phyloP scores from a whole-genome alignment of 2,113 vertebrate genomes.

The Pluvialis apricaria region DNA sequence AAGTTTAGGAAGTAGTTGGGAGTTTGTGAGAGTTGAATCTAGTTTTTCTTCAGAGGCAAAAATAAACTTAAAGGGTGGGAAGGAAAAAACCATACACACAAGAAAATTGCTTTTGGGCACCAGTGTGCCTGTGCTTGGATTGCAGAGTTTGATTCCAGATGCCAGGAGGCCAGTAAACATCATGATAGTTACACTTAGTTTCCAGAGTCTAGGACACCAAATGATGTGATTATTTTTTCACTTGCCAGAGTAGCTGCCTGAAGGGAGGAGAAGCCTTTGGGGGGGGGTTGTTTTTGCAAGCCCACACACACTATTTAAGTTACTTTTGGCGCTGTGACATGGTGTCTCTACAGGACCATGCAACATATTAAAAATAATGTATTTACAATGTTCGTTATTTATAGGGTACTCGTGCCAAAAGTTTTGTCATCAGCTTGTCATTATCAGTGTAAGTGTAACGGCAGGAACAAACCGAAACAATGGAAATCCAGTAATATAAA shows the following conservation, averaged over 20 bases:
- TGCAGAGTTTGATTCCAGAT: constrained; percentile 31
- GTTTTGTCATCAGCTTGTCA: background rate
- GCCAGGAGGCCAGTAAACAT: constrained; percentile 33
- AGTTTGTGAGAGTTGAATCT: background rate
- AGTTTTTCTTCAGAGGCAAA: constrained; percentile 5
- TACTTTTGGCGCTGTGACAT: background rate
- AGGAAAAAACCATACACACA: background rate
- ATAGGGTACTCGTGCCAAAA: background rate
- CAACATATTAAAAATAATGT: background rate
- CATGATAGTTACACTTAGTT: constrained; percentile 19
- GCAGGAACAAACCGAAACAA: background rate
- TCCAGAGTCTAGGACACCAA: constrained; percentile 8
- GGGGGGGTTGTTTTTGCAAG: background rate
- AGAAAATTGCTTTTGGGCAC: background rate
- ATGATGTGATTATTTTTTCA: constrained; percentile 1
- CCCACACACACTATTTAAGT: background rate
- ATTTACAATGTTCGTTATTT: background rate
- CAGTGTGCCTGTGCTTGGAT: background rate
- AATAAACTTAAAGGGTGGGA: constrained; percentile 10
- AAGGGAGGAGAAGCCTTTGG: background rate
- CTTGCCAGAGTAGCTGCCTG: constrained; percentile 7
- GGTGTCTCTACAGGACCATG: background rate
- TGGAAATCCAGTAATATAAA: background rate
- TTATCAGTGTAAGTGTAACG: background rate
- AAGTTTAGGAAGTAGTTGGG: background rate